Evolutionary conservation across 2,888 invertebrate species (phyloP).

Genomic region (Mamestra brassicae): DNA sequence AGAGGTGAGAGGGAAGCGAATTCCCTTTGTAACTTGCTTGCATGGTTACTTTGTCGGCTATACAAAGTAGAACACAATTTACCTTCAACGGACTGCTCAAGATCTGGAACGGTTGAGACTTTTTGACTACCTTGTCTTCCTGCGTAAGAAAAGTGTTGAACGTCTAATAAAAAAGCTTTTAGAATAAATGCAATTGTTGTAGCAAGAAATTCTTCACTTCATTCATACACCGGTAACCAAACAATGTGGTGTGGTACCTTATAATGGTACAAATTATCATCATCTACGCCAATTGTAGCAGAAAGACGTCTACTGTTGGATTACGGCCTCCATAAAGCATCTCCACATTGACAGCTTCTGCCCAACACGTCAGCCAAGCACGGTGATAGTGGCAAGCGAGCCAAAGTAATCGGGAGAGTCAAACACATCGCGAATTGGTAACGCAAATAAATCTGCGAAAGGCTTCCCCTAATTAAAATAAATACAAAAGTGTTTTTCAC

Average conservation of each 20-base stretch:
- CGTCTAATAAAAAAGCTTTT: neutral
- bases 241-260: too few relatives aligned
- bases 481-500: neutral
- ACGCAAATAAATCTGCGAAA: neutral
- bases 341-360: neutral
- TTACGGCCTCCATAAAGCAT: neutral
- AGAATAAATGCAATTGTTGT: neutral
- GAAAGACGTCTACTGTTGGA: too few relatives aligned
- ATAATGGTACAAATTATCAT: too few relatives aligned
- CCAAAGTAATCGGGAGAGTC: neutral
- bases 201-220: neutral
- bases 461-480: neutral
- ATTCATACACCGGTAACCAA: neutral
- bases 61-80: slow-evolving; percentile 43
- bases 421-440: too few relatives aligned
- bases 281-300: too few relatives aligned
- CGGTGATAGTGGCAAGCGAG: neutral
- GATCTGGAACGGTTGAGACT: slow-evolving; percentile 15
- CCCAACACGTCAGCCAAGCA: too few relatives aligned
- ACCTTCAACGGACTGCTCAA: slow-evolving; percentile 27
- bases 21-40: slow-evolving; percentile 56
- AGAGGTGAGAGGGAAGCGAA: slow-evolving; percentile 50
- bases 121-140: slow-evolving; percentile 24
- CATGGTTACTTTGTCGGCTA: slow-evolving; percentile 49
- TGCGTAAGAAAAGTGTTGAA: slow-evolving; percentile 13